Percentiles rank a stretch among this genome's conserved stretches.
phyloP scores from a whole-genome alignment of 1,140 invertebrate species.

The Schlechtendalia chinensis region DNA sequence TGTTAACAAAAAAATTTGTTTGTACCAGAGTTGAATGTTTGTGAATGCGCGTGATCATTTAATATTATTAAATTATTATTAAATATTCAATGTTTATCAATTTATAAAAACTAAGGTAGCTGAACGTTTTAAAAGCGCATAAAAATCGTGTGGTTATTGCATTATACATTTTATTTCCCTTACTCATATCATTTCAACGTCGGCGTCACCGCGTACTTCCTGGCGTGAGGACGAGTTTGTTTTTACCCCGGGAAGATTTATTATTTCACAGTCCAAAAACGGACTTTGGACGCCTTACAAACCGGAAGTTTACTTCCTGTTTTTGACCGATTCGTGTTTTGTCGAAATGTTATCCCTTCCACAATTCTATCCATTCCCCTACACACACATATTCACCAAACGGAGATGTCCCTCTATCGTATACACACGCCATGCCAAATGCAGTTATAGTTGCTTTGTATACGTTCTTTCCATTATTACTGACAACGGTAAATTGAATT shows the following conservation, averaged over 20 bases:
- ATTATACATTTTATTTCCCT: conserved; percentile 22
- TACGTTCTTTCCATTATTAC: conserved; percentile 16
- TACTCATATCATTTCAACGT: background rate
- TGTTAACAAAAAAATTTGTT: no score
- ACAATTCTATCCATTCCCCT: background rate
- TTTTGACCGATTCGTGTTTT: conserved; percentile 37
- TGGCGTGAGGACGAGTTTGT: conserved; percentile 4
- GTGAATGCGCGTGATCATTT: no score
- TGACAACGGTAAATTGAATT: conserved; percentile 14
- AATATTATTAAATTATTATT: no score
- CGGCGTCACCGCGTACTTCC: conserved; percentile 16
- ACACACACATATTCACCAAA: background rate
- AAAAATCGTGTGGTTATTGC: conserved; percentile 6
- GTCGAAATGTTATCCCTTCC: conserved; percentile 20
- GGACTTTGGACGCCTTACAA: conserved; percentile 6
- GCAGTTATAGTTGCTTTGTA: conserved; percentile 22
- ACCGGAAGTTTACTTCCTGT: conserved; percentile 24
- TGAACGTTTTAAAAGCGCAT: background rate
- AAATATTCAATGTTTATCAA: no score
- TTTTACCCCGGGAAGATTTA: conserved; percentile 23
- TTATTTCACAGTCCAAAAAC: conserved; percentile 25
- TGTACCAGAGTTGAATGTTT: no score
- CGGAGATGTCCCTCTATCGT: background rate
- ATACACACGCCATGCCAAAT: background rate
- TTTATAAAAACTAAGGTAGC: background rate